Percentiles rank a stretch among this genome's conserved stretches.
Evolutionary conservation across 2,113 vertebrate genomes (phyloP).

Genomic region (Oceanites oceanicus): DNA sequence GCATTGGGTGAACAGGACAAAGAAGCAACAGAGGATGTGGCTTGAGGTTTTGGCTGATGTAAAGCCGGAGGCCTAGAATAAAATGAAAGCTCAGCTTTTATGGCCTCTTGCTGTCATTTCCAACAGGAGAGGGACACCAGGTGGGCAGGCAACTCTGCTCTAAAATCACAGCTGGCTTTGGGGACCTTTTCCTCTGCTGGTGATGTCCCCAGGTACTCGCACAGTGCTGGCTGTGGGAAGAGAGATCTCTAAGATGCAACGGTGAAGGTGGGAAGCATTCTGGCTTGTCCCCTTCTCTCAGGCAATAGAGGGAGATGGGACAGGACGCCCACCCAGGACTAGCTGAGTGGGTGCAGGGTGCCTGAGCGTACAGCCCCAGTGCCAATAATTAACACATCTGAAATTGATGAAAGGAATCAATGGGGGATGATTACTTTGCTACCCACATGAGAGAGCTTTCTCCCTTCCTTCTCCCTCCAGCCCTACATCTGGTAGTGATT

Average conservation of each 20-base stretch:
- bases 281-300: background rate
- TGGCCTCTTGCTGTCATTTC: background rate
- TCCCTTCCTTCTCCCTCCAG: background rate
- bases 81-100: background rate
- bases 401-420: background rate
- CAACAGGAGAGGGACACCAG: background rate
- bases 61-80: background rate
- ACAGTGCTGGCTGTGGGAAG: background rate
- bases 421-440: background rate
- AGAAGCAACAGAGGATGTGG: conserved; percentile 33
- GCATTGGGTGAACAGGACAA: background rate
- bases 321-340: background rate
- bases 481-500: conserved; percentile 28
- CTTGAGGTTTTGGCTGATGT: conserved; percentile 12
- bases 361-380: background rate
- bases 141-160: background rate
- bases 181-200: background rate
- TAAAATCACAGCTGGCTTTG: background rate
- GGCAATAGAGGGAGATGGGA: background rate
- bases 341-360: background rate
- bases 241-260: background rate
- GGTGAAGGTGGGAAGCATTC: background rate
- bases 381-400: background rate
- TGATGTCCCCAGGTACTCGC: background rate
- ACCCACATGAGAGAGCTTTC: background rate